Evolutionary conservation across 2,888 invertebrate species (phyloP), one percentile per base, ranked within the genome.

Genomic region (Xanthorhoe designata): DNA sequence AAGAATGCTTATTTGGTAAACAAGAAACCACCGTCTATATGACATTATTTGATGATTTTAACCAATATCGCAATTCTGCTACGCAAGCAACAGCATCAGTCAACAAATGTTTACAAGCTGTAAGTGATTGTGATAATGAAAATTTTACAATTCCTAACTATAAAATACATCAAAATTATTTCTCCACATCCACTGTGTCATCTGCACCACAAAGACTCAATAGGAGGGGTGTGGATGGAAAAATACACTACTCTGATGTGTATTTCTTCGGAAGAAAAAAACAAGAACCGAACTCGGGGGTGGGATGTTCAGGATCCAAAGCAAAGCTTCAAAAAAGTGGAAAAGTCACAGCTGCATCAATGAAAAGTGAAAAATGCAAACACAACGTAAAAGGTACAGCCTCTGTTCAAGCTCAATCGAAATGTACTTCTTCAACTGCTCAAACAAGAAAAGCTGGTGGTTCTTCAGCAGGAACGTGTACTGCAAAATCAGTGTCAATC

Each of bases 51-150:
- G 74, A 87, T 68, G 80, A 89, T 57, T 75, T 74, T 62, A 76
- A 67, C 65, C 76, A 58, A 24, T 75, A 65, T 68, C 80, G 77
- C 29, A 78, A 81, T 45, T 86, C 86, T 38, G 86, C 87, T 42
- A 88, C 92, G 19, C 92, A 93, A 75, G 92, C 92, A n/a, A 91
- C 92, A 52, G 91, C 89, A 66, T 87, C 87, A 9, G 78, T 93
- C 35, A 92, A 93, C 75, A 93, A 93, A 81, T 91, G 91, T 72
- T 80, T 92, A 64, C 92, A 93, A 83, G 88, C 85, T 45, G 66
- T 72, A 47, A 65, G 61, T 54, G 68, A n/a, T 50, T 54, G 10
- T 50, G 59, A 57, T 32, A 47, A 65, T 32, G 51, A 63, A 35
- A 42, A 45, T 49, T 60, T 67, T 54, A 29, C 65, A 29, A 68